Conservation (phyloP, 2,113 vertebrate species). For the Cromileptes altivelis region DNA sequence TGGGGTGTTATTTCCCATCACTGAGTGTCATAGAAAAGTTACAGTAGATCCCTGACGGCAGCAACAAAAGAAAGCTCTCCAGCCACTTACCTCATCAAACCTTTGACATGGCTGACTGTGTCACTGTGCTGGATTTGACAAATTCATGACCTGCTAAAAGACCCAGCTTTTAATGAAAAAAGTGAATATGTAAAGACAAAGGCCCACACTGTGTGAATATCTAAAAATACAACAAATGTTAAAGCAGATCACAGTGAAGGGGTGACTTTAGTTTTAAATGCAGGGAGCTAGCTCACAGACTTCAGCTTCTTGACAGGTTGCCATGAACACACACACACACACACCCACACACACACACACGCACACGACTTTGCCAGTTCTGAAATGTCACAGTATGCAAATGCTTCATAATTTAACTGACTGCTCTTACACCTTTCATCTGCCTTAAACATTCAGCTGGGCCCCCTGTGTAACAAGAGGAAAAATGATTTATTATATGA, state of each 20-base stretch:
- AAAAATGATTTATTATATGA: background rate
- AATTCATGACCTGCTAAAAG: constrained; percentile 13
- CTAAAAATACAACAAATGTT: constrained; percentile 21
- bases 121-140: background rate
- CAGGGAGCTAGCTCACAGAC: background rate
- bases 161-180: background rate
- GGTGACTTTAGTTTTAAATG: background rate
- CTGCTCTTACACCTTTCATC: constrained; percentile 31
- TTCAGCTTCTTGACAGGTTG: constrained; percentile 18
- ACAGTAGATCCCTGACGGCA: too few species aligned
- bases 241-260: background rate
- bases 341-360: too few species aligned
- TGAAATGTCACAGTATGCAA: constrained; percentile 60
- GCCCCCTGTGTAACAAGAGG: background rate
- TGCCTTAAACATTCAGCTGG: background rate
- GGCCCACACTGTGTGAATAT: background rate
- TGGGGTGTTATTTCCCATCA: too few species aligned
- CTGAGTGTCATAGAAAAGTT: too few species aligned
- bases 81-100: constrained; percentile 25
- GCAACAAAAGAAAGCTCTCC: background rate
- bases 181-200: constrained; percentile 5
- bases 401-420: constrained; percentile 32
- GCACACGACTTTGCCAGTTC: background rate
- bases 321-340: background rate
- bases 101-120: background rate